These are phyloP conservation scores for Macaria notata DNA, from an alignment of 2,888 invertebrate genomes.

Conservation along the genomic window DNA sequence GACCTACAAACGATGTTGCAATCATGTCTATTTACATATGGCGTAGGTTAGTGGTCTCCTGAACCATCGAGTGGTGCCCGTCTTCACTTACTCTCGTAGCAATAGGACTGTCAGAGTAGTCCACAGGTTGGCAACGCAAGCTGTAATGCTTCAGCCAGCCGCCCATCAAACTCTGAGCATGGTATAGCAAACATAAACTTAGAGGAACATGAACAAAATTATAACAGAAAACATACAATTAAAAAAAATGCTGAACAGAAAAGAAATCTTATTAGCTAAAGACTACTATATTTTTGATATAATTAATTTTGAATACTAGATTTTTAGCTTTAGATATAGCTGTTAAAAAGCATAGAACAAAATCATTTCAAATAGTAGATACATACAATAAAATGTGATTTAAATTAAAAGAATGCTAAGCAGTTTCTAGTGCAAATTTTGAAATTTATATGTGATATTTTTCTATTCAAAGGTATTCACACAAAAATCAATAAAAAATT, in stretches of 20 bases:
- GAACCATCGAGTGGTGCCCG: slow-evolving; percentile 38
- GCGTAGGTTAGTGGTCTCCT: slow-evolving; percentile 58
- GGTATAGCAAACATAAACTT: slow-evolving; percentile 53
- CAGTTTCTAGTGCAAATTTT: background rate
- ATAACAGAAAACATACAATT: too few species aligned
- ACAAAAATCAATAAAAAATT: too few species aligned
- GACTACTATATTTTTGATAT: too few species aligned
- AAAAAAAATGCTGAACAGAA: too few species aligned
- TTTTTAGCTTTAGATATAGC: too few species aligned
- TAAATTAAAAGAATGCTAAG: background rate
- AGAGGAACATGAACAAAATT: background rate
- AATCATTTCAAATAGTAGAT: too few species aligned
- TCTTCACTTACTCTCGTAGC: slow-evolving; percentile 90
- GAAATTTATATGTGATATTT: too few species aligned
- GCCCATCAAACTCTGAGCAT: slow-evolving; percentile 89
- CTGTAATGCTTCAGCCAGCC: slow-evolving; percentile 96
- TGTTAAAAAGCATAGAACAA: too few species aligned
- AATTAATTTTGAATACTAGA: too few species aligned
- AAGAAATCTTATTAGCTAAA: too few species aligned
- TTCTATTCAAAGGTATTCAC: too few species aligned
- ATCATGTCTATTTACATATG: slow-evolving; percentile 70
- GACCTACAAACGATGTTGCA: slow-evolving; percentile 37
- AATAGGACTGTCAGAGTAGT: slow-evolving; percentile 90
- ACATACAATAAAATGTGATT: too few species aligned
- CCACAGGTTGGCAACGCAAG: slow-evolving; percentile 95